Evolutionary conservation across 2,113 vertebrate species (phyloP), one percentile per base, ranked within the genome.

Genomic region (Danionella cerebrum): DNA sequence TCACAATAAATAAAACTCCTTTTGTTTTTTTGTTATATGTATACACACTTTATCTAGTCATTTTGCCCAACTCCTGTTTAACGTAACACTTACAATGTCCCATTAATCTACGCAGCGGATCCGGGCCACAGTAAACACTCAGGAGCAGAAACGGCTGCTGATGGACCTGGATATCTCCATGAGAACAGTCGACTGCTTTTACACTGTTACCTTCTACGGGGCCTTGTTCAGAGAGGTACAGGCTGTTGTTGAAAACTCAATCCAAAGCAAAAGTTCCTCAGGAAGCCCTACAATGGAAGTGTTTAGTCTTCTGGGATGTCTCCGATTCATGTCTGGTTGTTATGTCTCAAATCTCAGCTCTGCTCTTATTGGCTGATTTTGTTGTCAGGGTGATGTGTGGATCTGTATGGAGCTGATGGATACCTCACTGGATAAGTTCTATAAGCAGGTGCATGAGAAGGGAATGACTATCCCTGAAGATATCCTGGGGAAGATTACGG

Each of bases 381-480:
- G 70, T 79, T 72, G 59, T 36, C 81, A 98, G 94, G 95, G 95
- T 4, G 95, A 98, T 0, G 95, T 97, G 27, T 98, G 94, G 95
- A 98, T 97, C 81, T 98, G 95, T 77, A 98, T 98, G 95, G 95
- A 98, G 82, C 86, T 98, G 76, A 97, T 98, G 95, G 95, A 97
- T 81, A 98, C 94, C 0, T 98, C 94, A 4, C 84, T 98, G 82
- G 95, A 97, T 78, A 98, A 98, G 75, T 98, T 98, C 85, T 98
- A 97, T 85, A 98, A 97, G 78, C 89, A 94, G 8, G 95, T 98
- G 60, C 95, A 96, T 33, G 94, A 98, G 84, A 95, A 94, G 82
- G 90, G 90, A 38, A 84, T 90, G 80, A 90, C 78, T 1, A 97
- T 98, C 78, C 95, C 94, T 0, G 95, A 98, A 78, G 93, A 97